Evolutionary conservation across 2,797 vertebrate genomes (phyloP).

Genomic region (Lepus townsendii): DNA sequence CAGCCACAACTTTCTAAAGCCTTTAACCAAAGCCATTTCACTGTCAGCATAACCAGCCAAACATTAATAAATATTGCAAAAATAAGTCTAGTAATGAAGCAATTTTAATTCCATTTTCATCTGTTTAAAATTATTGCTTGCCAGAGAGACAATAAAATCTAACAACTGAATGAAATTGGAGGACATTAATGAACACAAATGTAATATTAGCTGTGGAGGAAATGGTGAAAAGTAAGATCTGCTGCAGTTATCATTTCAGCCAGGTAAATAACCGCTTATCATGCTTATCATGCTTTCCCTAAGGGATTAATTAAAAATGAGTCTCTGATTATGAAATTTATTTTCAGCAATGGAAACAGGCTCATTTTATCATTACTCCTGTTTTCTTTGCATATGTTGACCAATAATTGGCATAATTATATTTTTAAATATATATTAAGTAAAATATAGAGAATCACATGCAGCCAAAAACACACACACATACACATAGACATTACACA

Average conservation of each 20-base stretch:
- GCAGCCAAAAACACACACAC: background rate
- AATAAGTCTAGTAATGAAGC: conserved; percentile 55
- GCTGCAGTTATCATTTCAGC: conserved; percentile 53
- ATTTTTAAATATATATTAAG: conserved; percentile 41
- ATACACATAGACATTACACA: background rate
- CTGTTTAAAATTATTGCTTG: conserved; percentile 75
- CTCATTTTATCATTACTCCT: conserved; percentile 67
- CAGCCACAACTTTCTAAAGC: background rate
- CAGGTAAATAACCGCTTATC: conserved; percentile 83
- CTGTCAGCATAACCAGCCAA: conserved; percentile 35
- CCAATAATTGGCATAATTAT: conserved; percentile 57
- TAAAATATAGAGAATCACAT: conserved; percentile 1
- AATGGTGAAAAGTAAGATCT: conserved; percentile 66
- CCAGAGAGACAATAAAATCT: conserved; percentile 70
- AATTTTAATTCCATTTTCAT: conserved; percentile 76
- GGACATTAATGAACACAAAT: conserved; percentile 74
- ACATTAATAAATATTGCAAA: conserved; percentile 49
- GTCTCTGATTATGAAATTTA: conserved; percentile 77
- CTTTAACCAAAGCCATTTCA: conserved; percentile 51
- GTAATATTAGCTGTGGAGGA: conserved; percentile 71
- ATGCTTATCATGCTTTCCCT: conserved; percentile 76
- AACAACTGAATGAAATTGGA: conserved; percentile 81
- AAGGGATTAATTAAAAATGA: conserved; percentile 83
- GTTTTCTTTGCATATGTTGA: conserved; percentile 51
- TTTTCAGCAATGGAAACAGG: conserved; percentile 66